Evolutionary conservation across 2,113 vertebrate species (phyloP).

Genomic region (Solenodon paradoxus): DNA sequence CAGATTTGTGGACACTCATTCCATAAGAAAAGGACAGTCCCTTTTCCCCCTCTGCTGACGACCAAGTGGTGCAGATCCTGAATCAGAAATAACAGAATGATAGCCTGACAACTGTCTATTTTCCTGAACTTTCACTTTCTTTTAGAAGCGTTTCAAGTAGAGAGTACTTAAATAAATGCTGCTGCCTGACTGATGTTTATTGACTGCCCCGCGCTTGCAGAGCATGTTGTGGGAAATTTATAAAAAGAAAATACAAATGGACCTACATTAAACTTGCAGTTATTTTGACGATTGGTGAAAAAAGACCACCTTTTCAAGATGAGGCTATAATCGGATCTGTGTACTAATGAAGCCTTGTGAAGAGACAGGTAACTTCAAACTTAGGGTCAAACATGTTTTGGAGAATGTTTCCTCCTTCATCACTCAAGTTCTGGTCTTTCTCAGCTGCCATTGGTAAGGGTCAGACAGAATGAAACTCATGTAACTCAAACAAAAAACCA

Average conservation of each 20-base stretch:
- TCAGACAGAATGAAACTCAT: not conserved
- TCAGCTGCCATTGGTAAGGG: not conserved
- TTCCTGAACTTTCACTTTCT: not conserved
- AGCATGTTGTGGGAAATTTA: not conserved
- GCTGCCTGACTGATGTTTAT: not conserved
- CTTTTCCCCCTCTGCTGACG: not conserved
- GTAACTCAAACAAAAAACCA: not conserved
- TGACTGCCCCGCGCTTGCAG: not conserved
- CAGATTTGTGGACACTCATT: not conserved
- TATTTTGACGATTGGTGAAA: slow-evolving; percentile 15
- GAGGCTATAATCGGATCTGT: not conserved
- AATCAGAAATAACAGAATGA: slow-evolving; percentile 16
- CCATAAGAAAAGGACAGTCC: not conserved
- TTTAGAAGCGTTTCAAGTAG: not conserved
- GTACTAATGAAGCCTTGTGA: not conserved
- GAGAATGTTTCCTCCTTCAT: not conserved
- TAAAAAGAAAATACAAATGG: not conserved
- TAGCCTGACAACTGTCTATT: not conserved
- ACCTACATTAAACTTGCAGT: not conserved
- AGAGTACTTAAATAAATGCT: not conserved
- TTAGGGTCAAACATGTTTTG: not conserved
- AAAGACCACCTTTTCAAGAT: not conserved
- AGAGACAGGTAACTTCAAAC: not conserved
- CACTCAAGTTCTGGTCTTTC: slow-evolving; percentile 1
- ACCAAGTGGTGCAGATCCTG: not conserved